Base-by-base conservation (phyloP, 2,797 vertebrate species). In the Sebastolobus altivelis region DNA sequence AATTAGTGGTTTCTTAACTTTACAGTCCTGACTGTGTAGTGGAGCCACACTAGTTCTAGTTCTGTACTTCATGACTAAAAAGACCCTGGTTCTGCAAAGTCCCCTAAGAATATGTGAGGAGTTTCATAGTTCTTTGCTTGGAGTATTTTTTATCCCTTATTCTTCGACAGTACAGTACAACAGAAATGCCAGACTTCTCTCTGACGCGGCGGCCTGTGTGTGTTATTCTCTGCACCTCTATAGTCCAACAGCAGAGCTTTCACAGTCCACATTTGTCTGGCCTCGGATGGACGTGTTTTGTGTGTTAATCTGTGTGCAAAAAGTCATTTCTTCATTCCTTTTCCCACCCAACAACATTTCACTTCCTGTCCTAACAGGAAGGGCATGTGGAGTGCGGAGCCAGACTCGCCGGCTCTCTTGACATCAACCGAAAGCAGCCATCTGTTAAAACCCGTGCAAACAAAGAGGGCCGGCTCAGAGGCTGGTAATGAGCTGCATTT, bases 401-500 rank as follows among this genome's bases (percentile, higher is more conserved):
- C 82, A 75, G 82, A 71, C 88, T 92, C 18, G 74, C 81, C 61
- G 37, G 86, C 84, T 90, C 84, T 73, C 76, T 87, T 88, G 88
- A 91, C 89, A 87, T 91, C 89, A 79, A 89, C 79, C 75, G 38
- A 83, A 65, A 87, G 83, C 79, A 61, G 82, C 87, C 68, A 62
- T 84, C 78, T 87, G 83, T 83, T 85, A 29, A 79, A 88, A 93
- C 92, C 91, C 94, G 95, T 95, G 89, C 94, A 96, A 91, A 95
- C 90, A 72, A 67, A 73, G 54, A 65, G 10, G 37, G 67, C 43
- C 66, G 9, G 49, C 91, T 98, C 97, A 99, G 95, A 99, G 98
- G 95, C 98, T 99, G 77, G 99, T 99, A 66, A 99, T 98, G 88
- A 99, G 97, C 94, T 99, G 99, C 99, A 99, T 99, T 89, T 99